A percentile compares a stretch with the other conserved stretches of the same genome.
phyloP scores from a whole-genome alignment of 1,140 invertebrate genomes.

The Adoxophyes honmai region DNA sequence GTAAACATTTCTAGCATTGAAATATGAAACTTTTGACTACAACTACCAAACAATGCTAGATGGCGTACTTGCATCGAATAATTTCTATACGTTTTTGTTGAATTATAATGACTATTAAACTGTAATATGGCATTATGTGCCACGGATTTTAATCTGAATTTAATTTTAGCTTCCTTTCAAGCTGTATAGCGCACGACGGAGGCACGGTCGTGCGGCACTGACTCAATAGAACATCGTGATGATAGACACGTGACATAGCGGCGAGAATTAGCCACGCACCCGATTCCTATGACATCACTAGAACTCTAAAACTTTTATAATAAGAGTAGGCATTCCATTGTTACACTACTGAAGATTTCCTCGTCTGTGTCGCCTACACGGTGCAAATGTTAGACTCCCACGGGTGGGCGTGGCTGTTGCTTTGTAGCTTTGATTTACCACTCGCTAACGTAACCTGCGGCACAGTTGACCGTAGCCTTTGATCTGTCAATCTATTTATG shows the following conservation, averaged over 20 bases:
- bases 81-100: no score
- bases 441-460: no score
- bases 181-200: slow-evolving; percentile 23
- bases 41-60: no score
- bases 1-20: background rate
- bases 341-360: background rate
- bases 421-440: no score
- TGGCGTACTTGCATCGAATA: no score
- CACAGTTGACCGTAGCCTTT: no score
- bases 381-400: no score
- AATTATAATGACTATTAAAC: background rate
- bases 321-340: no score
- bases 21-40: no score
- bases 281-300: background rate
- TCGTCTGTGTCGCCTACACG: no score
- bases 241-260: slow-evolving; percentile 24
- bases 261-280: slow-evolving; percentile 19
- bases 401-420: no score
- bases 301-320: background rate
- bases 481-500: no score
- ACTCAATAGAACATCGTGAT: slow-evolving; percentile 32
- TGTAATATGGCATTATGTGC: slow-evolving; percentile 17
- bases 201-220: slow-evolving; percentile 24
- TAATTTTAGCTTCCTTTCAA: slow-evolving; percentile 28
- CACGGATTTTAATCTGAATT: slow-evolving; percentile 26